These are phyloP conservation scores for Urocyon cinereoargenteus DNA, from an alignment of 2,797 vertebrate genomes.

Conservation along the genomic window DNA sequence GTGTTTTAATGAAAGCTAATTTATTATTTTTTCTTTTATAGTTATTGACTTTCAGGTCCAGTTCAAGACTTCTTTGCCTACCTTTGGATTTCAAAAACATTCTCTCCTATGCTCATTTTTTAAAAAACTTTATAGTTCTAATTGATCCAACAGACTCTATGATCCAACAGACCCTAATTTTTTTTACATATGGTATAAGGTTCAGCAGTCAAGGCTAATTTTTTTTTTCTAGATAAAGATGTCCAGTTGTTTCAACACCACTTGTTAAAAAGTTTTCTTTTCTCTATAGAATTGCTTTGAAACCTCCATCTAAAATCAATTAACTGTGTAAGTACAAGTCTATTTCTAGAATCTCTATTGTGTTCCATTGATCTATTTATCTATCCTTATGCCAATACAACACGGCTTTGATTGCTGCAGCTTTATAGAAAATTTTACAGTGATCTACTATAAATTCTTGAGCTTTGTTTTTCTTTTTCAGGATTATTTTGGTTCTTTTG, in stretches of 20 bases:
- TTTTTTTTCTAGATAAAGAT: conserved; percentile 30
- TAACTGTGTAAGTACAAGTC: neutral
- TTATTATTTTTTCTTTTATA: neutral
- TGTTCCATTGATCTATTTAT: neutral
- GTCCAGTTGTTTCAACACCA: neutral
- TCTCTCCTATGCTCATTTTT: neutral
- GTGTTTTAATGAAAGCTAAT: neutral
- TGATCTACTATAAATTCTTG: neutral
- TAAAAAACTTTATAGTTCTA: neutral
- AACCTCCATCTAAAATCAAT: conserved; percentile 20
- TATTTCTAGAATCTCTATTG: neutral
- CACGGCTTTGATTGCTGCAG: neutral
- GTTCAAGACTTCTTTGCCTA: neutral
- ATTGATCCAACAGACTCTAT: neutral
- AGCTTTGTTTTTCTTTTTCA: neutral
- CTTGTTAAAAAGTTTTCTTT: conserved; percentile 39
- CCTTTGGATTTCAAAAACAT: conserved; percentile 3
- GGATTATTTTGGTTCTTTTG: conserved; percentile 19
- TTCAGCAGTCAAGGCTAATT: neutral
- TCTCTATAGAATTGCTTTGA: neutral
- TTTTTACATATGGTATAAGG: neutral
- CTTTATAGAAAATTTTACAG: neutral
- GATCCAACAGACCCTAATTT: neutral
- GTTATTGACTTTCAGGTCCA: neutral
- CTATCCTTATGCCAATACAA: neutral